Evolutionary conservation across 2,888 invertebrate genomes (phyloP).

Genomic region (Microdon myrmicae): DNA sequence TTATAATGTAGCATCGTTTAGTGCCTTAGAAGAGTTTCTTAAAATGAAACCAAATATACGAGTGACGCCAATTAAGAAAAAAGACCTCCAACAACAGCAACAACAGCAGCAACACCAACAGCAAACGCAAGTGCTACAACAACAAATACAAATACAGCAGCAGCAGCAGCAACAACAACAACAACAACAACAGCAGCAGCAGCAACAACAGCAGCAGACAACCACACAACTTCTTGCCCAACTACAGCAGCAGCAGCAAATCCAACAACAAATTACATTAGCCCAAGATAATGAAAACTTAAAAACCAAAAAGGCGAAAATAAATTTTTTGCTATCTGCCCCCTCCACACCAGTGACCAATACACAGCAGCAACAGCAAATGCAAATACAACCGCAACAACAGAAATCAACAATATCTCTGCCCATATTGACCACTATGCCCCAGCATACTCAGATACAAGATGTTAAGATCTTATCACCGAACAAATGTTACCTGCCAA

Average conservation of each 20-base stretch:
- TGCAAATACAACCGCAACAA: constrained; percentile 49
- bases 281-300: constrained; percentile 25
- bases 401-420: constrained; percentile 49
- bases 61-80: constrained; percentile 60
- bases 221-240: constrained; percentile 48
- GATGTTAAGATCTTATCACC: constrained; percentile 58
- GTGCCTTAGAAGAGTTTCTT: constrained; percentile 64
- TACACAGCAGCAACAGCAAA: constrained; percentile 38
- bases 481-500: constrained; percentile 65
- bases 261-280: constrained; percentile 56
- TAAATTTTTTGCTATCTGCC: constrained; percentile 64
- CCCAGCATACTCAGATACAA: constrained; percentile 53
- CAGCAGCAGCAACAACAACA: constrained; percentile 53
- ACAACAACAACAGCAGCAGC: constrained; percentile 50
- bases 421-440: constrained; percentile 40
- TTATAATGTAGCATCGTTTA: too few relatives aligned
- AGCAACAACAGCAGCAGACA: constrained; percentile 52
- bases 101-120: constrained; percentile 43
- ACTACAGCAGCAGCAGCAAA: constrained; percentile 31
- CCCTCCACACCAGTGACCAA: constrained; percentile 55
- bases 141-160: constrained; percentile 27
- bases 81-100: constrained; percentile 45
- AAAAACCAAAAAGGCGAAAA: constrained; percentile 64
- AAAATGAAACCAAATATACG: constrained; percentile 65
- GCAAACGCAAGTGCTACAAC: constrained; percentile 12